Base-by-base conservation (phyloP, 2,113 vertebrate genomes). In the Malurus melanocephalus region DNA sequence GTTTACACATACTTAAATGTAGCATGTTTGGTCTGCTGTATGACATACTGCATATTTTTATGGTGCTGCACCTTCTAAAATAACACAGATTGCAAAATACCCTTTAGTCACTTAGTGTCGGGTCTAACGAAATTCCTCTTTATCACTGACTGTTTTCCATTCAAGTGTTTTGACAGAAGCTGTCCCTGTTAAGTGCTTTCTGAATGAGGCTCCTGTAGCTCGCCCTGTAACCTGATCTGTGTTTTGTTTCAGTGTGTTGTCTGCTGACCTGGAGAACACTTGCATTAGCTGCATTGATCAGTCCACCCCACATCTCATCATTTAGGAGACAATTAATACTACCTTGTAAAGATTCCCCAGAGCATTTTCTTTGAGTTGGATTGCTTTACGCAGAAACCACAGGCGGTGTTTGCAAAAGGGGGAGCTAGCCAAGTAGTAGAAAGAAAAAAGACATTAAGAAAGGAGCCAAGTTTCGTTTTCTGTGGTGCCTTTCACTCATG, bases 261-360 rank as follows among this genome's bases (percentile, higher is more conserved):
- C 93, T 96, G 91, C 92, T 93, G 94, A 95, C 82, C 92, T 66
- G 35, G 68, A 94, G 91, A 96, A 94, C 92, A 89, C 94, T 96
- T 95, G 79, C 89, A 95, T 96, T 95, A 97, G 86, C 91, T 83
- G 53, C 61, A 96, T 92, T 96, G 96, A 97, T 97, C 95, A 95
- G 81, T 94, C 90, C 78, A 74, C 89, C 94, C 95, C 88, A 48
- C 94, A 92, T 93, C 88, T 72, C 92, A 81, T 93, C 92, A 74
- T 95, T 97, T 95, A 96, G 86, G 91, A 92, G 90, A 94, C 93
- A 97, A 96, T 97, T 97, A 97, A 96, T 98, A 91, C 93, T 95
- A 45, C 9, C 14, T 61, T 26, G 43, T 93, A 97, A 97, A 94
- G 92, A 94, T 80, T 97, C 96, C 94, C 96, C 86, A 51, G 96